Conservation (phyloP, 2,797 vertebrate species). For the Cottoperca gobio region DNA sequence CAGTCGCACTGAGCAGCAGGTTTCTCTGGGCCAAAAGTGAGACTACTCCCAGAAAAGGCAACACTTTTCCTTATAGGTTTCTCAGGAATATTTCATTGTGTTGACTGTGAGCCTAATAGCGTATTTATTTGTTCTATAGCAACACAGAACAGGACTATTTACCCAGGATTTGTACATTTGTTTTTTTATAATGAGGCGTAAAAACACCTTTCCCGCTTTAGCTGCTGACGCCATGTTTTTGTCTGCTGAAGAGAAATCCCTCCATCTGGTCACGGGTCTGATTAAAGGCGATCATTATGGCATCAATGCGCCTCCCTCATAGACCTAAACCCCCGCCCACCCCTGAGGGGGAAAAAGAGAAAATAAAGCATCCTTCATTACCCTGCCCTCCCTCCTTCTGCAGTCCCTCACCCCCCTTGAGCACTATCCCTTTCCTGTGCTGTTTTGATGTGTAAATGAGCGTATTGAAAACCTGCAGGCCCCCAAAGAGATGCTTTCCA, state of each 20-base stretch:
- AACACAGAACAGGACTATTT: slow-evolving; percentile 43
- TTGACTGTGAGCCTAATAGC: slow-evolving; percentile 4
- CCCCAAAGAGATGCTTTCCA: slow-evolving; percentile 88
- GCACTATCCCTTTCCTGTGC: slow-evolving; percentile 86
- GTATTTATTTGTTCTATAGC: slow-evolving; percentile 63
- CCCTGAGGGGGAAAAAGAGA: slow-evolving; percentile 74
- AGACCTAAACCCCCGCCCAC: slow-evolving; percentile 77
- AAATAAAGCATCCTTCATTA: slow-evolving; percentile 89
- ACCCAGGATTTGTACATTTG: slow-evolving; percentile 60
- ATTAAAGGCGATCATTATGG: slow-evolving; percentile 85
- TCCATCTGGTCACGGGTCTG: slow-evolving; percentile 83
- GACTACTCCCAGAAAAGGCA: slow-evolving; percentile 69
- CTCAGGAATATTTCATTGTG: slow-evolving; percentile 55
- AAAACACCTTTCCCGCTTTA: slow-evolving; percentile 60
- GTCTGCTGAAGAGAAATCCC: slow-evolving; percentile 73
- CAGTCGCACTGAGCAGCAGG: slow-evolving; percentile 62
- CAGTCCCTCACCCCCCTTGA: slow-evolving; percentile 73
- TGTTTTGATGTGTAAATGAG: slow-evolving; percentile 91
- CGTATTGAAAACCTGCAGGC: slow-evolving; percentile 86
- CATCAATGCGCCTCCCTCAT: slow-evolving; percentile 78
- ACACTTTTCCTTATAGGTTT: slow-evolving; percentile 46
- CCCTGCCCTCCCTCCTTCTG: slow-evolving; percentile 76
- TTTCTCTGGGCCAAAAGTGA: slow-evolving; percentile 66
- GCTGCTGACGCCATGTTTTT: slow-evolving; percentile 76
- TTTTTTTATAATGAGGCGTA: slow-evolving; percentile 54